phyloP scores from a whole-genome alignment of 1,140 invertebrate genomes.

The Aphis craccivora region DNA sequence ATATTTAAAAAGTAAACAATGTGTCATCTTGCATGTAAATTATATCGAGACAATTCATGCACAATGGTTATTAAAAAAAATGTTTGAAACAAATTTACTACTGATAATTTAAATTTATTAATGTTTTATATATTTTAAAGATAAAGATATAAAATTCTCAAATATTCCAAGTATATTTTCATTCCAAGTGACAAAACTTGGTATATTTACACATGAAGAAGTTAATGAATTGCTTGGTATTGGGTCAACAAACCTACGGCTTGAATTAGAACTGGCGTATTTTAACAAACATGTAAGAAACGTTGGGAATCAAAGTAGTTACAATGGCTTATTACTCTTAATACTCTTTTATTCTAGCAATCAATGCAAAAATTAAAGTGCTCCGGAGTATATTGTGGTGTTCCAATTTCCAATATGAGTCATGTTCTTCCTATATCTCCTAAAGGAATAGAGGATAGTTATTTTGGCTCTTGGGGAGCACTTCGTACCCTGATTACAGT shows the following conservation, averaged over 20 bases:
- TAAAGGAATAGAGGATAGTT: conserved; percentile 30
- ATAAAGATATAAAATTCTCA: conserved; percentile 29
- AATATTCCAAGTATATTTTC: not conserved
- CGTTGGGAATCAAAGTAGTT: too few relatives aligned
- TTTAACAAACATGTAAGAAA: conserved; percentile 30
- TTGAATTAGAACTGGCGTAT: conserved; percentile 21
- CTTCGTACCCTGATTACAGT: conserved; percentile 31
- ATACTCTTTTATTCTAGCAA: conserved; percentile 5
- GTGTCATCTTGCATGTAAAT: too few relatives aligned
- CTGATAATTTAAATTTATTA: not conserved
- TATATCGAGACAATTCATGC: too few relatives aligned
- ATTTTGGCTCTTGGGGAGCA: conserved; percentile 5
- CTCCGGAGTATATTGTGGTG: not conserved
- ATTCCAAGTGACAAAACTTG: conserved; percentile 15
- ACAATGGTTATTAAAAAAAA: too few relatives aligned
- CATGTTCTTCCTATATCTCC: conserved; percentile 26
- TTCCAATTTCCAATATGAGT: conserved; percentile 26
- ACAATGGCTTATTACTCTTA: not conserved
- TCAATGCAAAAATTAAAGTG: conserved; percentile 50
- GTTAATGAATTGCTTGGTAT: conserved; percentile 22
- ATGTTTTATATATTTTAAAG: not conserved
- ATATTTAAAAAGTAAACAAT: too few relatives aligned
- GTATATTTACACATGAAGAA: conserved; percentile 43
- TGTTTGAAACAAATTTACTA: not conserved
- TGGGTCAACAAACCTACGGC: conserved; percentile 39